Percentiles rank a stretch among this genome's conserved stretches.
Evolutionary conservation across 2,888 invertebrate species (phyloP).

Genomic region (Euplagia quadripunctaria): DNA sequence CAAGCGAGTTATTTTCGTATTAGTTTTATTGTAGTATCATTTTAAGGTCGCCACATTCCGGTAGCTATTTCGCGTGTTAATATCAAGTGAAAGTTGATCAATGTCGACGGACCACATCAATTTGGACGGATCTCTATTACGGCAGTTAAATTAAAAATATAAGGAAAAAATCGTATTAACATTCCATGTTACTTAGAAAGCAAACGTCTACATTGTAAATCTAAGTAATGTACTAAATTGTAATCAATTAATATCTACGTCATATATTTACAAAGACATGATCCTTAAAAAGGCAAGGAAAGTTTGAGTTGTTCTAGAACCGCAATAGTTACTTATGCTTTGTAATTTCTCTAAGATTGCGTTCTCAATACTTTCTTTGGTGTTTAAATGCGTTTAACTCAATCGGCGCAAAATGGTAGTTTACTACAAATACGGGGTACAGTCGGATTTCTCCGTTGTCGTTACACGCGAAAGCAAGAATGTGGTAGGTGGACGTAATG

Average conservation of each 20-base stretch:
- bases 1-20: constrained; percentile 45
- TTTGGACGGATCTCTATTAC: constrained; percentile 44
- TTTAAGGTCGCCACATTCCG: constrained; percentile 63
- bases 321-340: background rate
- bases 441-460: constrained; percentile 29
- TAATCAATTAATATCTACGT: background rate
- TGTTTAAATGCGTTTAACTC: background rate
- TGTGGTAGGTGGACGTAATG: constrained; percentile 53
- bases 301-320: constrained; percentile 7
- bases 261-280: background rate
- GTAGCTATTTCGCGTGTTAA: constrained; percentile 60
- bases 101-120: constrained; percentile 46
- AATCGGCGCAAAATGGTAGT: background rate
- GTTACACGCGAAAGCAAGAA: constrained; percentile 50
- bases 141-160: constrained; percentile 28
- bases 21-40: constrained; percentile 49
- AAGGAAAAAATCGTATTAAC: background rate
- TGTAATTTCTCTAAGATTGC: constrained; percentile 13
- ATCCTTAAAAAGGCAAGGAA: constrained; percentile 7
- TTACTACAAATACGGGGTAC: constrained; percentile 34
- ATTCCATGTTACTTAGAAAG: constrained; percentile 4
- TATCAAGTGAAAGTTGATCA: constrained; percentile 73
- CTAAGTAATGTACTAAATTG: background rate
- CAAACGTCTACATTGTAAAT: background rate
- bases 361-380: constrained; percentile 17